These are phyloP conservation scores for Neoscelio sp. DNA, from an alignment of 2,888 invertebrate genomes.

Conservation along the genomic window DNA sequence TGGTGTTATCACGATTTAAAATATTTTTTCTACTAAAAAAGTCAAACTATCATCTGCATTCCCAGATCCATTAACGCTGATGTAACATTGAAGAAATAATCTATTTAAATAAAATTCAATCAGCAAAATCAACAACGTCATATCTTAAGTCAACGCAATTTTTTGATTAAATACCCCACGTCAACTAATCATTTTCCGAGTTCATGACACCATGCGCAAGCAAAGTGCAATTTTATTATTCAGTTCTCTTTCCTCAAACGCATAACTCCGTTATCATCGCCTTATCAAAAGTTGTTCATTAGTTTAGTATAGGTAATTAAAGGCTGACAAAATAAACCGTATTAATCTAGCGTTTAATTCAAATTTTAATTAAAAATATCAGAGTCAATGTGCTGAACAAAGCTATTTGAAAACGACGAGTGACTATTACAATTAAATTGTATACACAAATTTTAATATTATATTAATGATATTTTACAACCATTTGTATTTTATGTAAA, in stretches of 20 bases:
- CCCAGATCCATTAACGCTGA: constrained; percentile 33
- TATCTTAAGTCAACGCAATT: constrained; percentile 38
- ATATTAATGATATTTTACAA: no score
- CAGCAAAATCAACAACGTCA: constrained; percentile 48
- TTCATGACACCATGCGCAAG: constrained; percentile 50
- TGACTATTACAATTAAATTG: no score
- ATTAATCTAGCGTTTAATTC: no score
- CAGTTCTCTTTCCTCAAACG: constrained; percentile 13
- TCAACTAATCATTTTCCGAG: constrained; percentile 62
- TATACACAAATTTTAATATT: no score
- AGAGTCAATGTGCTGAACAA: no score
- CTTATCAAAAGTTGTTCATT: constrained; percentile 29
- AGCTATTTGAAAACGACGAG: no score
- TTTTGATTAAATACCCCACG: constrained; percentile 55
- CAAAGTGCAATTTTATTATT: constrained; percentile 39
- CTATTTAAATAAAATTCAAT: constrained; percentile 45
- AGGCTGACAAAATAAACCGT: no score
- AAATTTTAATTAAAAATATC: no score
- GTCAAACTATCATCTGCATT: not conserved
- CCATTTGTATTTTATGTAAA: no score
- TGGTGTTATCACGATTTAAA: no score
- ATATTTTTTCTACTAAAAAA: constrained; percentile 3
- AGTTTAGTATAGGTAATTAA: constrained; percentile 7
- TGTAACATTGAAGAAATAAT: constrained; percentile 28
- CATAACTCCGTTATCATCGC: constrained; percentile 33